Percentiles rank a stretch among this genome's conserved stretches.
Evolutionary conservation across 2,113 vertebrate species (phyloP).

Genomic region (Tamias sibiricus): DNA sequence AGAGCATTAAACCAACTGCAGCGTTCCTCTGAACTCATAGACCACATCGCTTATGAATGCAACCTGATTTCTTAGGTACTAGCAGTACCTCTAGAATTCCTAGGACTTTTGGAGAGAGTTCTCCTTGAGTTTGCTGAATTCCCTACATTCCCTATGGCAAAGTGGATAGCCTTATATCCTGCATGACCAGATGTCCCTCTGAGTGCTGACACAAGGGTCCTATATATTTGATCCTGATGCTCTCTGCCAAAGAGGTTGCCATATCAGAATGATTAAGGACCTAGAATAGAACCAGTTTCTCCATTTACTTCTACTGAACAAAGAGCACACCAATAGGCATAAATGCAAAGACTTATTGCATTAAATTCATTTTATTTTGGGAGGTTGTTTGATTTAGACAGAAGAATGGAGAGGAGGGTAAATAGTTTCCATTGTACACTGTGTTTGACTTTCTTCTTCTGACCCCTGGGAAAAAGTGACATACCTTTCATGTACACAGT

Average conservation of each 20-base stretch:
- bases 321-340: not conserved
- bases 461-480: not conserved
- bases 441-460: not conserved
- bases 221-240: not conserved
- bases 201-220: not conserved
- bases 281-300: conserved; percentile 12
- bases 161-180: not conserved
- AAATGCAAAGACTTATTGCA: not conserved
- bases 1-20: not conserved
- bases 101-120: not conserved
- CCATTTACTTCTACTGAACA: not conserved
- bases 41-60: not conserved
- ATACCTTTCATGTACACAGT: not conserved
- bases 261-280: not conserved
- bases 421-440: not conserved
- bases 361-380: not conserved
- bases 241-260: not conserved
- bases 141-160: not conserved
- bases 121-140: not conserved
- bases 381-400: not conserved
- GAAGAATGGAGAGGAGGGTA: not conserved
- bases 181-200: not conserved
- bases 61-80: not conserved
- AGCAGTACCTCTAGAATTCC: not conserved
- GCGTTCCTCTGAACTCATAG: not conserved